These are phyloP conservation scores for Drosophila pseudotakahashii DNA, from an alignment of 2,888 invertebrate genomes.

Conservation along the genomic window DNA sequence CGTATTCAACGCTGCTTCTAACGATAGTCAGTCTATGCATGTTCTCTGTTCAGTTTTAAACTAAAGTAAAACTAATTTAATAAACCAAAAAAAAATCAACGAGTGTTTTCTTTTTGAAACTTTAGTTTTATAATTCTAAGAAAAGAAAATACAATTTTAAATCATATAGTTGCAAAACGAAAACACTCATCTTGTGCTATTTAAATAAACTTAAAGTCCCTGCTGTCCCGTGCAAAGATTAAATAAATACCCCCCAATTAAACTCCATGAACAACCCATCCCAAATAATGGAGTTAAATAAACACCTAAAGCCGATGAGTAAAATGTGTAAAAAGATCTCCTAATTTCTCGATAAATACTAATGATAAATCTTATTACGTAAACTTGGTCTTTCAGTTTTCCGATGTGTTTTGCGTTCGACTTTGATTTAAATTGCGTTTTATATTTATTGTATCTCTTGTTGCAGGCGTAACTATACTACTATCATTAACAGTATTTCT, in stretches of 20 bases:
- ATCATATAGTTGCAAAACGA: constrained; percentile 6
- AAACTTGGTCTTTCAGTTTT: constrained; percentile 64
- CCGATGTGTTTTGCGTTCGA: constrained; percentile 63
- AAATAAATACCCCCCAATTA: constrained; percentile 27
- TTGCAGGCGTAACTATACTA: constrained; percentile 97
- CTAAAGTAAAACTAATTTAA: constrained; percentile 51
- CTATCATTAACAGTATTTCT: constrained; percentile 99
- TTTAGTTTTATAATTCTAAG: not conserved
- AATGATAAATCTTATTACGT: constrained; percentile 56
- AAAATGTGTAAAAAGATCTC: constrained; percentile 44
- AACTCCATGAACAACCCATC: constrained; percentile 35
- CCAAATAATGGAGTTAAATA: constrained; percentile 31
- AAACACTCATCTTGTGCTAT: constrained; percentile 45
- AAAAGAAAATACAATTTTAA: no score
- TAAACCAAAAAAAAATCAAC: constrained; percentile 7
- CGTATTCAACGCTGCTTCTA: constrained; percentile 60
- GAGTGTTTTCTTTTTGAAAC: constrained; percentile 41
- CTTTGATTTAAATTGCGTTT: constrained; percentile 75
- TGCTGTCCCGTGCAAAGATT: constrained; percentile 28
- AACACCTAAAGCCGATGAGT: constrained; percentile 42
- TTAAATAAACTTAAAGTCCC: constrained; percentile 40
- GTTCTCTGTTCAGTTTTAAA: constrained; percentile 52
- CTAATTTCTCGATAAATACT: constrained; percentile 41
- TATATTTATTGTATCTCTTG: constrained; percentile 79
- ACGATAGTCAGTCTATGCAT: constrained; percentile 68